A percentile compares a stretch with the other conserved stretches of the same genome.
These are phyloP conservation scores for Elephas maximus DNA, from an alignment of 2,113 vertebrate species.

Conservation along the genomic window DNA sequence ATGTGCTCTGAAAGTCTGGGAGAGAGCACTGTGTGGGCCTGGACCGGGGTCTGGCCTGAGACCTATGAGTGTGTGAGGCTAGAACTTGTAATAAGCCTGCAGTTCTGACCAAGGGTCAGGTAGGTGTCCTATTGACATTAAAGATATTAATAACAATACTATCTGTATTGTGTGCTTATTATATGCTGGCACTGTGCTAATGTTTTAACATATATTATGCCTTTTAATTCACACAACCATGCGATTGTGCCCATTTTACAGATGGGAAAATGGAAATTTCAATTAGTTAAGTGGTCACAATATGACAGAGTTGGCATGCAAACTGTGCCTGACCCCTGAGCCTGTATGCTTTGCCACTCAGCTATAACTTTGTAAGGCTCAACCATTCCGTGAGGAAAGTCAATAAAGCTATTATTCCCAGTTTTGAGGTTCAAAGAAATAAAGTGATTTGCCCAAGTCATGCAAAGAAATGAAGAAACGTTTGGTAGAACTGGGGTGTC, in stretches of 20 bases:
- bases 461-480: not conserved
- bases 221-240: not conserved
- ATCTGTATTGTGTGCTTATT: not conserved
- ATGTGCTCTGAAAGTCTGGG: not conserved
- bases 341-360: not conserved
- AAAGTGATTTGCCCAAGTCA: not conserved
- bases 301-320: not conserved
- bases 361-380: not conserved
- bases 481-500: not conserved
- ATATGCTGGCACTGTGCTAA: not conserved
- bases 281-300: not conserved
- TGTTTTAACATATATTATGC: not conserved
- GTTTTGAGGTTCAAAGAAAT: not conserved
- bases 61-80: not conserved
- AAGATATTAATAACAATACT: too few species aligned
- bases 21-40: not conserved
- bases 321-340: not conserved
- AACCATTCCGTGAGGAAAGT: not conserved
- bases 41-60: not conserved
- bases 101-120: not conserved
- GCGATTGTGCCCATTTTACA: not conserved
- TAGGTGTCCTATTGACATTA: not conserved
- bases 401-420: not conserved
- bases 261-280: not conserved
- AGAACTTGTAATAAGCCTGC: not conserved